Evolutionary conservation across 2,797 vertebrate genomes (phyloP).

Genomic region (Urosaurus nigricauda): DNA sequence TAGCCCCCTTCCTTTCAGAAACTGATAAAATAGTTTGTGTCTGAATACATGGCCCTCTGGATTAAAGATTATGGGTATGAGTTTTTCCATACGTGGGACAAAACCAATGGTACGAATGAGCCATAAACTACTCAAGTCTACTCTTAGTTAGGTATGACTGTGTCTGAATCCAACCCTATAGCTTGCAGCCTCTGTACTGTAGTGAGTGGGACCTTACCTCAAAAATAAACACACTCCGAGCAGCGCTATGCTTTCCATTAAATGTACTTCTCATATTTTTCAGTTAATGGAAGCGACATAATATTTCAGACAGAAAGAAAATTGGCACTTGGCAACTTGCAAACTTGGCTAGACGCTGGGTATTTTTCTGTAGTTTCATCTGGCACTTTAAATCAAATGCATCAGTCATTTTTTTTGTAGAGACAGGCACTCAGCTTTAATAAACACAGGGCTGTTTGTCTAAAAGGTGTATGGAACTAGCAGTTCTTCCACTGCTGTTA

Average conservation of each 20-base stretch:
- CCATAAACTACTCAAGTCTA: too few species aligned
- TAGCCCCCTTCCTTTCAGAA: neutral
- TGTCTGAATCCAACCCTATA: too few species aligned
- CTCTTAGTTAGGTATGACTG: too few species aligned
- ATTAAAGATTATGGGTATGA: neutral
- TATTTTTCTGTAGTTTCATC: conserved; percentile 14
- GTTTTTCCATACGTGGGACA: neutral
- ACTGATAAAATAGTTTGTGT: too few species aligned
- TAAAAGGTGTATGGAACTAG: neutral
- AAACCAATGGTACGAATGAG: neutral
- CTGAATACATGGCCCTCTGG: neutral
- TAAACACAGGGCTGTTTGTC: conserved; percentile 1
- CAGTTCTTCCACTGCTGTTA: neutral
- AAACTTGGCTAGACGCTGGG: neutral
- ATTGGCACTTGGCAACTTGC: conserved; percentile 3
- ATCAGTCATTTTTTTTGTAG: conserved; percentile 35
- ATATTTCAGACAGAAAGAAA: conserved; percentile 41
- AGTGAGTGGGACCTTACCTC: neutral
- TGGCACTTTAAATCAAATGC: neutral
- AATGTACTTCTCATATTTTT: conserved; percentile 4
- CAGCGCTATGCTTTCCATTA: neutral
- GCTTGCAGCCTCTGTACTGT: neutral
- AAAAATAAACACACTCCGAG: too few species aligned
- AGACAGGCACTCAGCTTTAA: conserved; percentile 16
- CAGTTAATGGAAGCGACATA: conserved; percentile 10